A percentile compares a stretch with the other conserved stretches of the same genome.
Conservation (phyloP, 2,888 invertebrate genomes). For the Cyrtodaria siliqua region DNA sequence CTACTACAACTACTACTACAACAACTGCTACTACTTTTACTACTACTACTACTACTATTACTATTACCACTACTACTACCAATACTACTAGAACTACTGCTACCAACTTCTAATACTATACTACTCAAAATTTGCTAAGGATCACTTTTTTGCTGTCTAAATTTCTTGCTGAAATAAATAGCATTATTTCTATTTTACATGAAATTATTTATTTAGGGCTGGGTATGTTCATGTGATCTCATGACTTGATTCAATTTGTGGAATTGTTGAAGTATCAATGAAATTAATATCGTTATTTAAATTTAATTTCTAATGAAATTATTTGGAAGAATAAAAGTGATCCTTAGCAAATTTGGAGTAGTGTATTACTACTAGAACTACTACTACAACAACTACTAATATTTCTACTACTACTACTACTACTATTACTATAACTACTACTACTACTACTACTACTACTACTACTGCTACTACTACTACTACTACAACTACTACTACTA, state of each 20-base stretch:
- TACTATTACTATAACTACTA: slow-evolving; percentile 10
- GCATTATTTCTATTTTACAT: no score
- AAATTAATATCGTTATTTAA: neutral
- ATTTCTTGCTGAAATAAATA: no score
- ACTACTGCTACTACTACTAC: slow-evolving; percentile 6
- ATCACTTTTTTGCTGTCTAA: no score
- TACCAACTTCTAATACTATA: slow-evolving; percentile 9
- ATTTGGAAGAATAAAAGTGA: no score
- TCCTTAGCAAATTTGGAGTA: no score
- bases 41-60: slow-evolving; percentile 1
- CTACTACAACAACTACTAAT: neutral
- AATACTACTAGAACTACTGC: neutral
- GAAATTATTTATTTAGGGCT: no score
- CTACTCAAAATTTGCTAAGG: neutral
- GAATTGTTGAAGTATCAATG: no score
- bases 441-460: slow-evolving; percentile 2
- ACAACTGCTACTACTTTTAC: slow-evolving; percentile 1
- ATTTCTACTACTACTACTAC: slow-evolving; percentile 12
- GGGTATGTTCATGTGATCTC: no score
- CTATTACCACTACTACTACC: slow-evolving; percentile 2
- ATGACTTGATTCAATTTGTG: no score
- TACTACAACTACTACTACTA: slow-evolving; percentile 8
- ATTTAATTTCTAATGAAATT: neutral
- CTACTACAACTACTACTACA: neutral
- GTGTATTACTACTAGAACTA: neutral